Evolutionary conservation across 2,113 vertebrate species (phyloP).

Genomic region (Upupa epops): DNA sequence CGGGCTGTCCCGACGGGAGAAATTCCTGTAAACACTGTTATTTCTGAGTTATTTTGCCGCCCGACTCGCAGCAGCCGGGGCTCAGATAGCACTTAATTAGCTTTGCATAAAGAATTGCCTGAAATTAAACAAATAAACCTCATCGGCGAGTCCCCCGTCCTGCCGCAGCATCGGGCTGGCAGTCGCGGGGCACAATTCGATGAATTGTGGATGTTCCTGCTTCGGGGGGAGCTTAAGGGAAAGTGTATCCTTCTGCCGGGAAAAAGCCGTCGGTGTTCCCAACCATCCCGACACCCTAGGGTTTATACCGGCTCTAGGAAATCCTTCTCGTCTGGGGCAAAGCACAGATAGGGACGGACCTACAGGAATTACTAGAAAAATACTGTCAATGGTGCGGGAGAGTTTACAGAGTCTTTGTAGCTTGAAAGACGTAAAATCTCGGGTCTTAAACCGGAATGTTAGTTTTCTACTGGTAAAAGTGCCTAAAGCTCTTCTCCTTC

Average conservation of each 20-base stretch:
- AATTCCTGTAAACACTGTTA: not conserved
- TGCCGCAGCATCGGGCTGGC: not conserved
- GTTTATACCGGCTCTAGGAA: not conserved
- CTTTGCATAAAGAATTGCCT: not conserved
- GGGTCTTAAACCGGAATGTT: not conserved
- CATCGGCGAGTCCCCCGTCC: not conserved
- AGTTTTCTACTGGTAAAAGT: not conserved
- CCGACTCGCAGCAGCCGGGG: not conserved
- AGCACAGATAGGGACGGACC: not conserved
- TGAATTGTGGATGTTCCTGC: not conserved
- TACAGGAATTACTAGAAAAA: not conserved
- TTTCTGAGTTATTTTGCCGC: not conserved
- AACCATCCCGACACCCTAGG: not conserved
- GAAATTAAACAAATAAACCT: not conserved
- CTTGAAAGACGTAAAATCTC: not conserved
- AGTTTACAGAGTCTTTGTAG: not conserved
- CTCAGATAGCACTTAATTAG: not conserved
- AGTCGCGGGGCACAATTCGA: not conserved
- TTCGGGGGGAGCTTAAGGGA: not conserved
- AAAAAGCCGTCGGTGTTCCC: not conserved
- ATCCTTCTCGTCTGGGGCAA: not conserved
- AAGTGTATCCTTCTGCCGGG: not conserved
- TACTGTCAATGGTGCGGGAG: rapidly evolving
- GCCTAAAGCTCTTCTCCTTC: not conserved
- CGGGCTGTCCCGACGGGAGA: not conserved